Evolutionary conservation across 2,113 vertebrate genomes (phyloP).

Genomic region (Bos javanicus): DNA sequence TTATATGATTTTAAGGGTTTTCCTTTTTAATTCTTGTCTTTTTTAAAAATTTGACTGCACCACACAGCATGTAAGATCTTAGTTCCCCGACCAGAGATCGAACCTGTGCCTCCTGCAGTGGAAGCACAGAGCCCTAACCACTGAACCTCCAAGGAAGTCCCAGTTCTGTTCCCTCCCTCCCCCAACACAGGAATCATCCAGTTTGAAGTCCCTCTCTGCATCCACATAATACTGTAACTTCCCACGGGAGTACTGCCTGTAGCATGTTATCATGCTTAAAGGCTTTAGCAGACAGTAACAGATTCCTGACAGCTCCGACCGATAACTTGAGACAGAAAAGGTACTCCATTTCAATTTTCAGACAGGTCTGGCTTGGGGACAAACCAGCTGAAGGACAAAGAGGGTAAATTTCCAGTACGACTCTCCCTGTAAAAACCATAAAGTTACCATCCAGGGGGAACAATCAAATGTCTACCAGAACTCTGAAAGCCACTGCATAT

Average conservation of each 20-base stretch:
- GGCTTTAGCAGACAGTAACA: neutral
- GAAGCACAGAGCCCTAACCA: neutral
- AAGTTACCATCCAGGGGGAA: neutral
- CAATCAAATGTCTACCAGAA: neutral
- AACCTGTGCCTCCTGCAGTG: neutral
- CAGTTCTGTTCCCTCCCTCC: neutral
- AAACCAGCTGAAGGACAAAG: neutral
- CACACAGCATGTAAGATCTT: neutral
- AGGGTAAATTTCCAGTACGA: neutral
- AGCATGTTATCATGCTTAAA: neutral
- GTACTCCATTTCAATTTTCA: constrained; percentile 43
- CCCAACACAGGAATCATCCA: neutral
- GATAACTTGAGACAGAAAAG: constrained; percentile 8
- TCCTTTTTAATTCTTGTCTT: neutral
- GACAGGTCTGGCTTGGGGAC: neutral
- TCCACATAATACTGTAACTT: neutral
- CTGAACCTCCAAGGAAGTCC: neutral
- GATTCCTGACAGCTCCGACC: neutral
- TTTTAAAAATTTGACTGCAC: neutral
- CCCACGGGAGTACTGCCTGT: neutral
- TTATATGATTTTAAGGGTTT: neutral
- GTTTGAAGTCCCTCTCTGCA: neutral
- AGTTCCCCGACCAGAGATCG: neutral
- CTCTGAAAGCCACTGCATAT: neutral
- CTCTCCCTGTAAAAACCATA: neutral